These are phyloP conservation scores for Bunonema sp. DNA, from an alignment of 2,888 invertebrate species.

Conservation along the genomic window DNA sequence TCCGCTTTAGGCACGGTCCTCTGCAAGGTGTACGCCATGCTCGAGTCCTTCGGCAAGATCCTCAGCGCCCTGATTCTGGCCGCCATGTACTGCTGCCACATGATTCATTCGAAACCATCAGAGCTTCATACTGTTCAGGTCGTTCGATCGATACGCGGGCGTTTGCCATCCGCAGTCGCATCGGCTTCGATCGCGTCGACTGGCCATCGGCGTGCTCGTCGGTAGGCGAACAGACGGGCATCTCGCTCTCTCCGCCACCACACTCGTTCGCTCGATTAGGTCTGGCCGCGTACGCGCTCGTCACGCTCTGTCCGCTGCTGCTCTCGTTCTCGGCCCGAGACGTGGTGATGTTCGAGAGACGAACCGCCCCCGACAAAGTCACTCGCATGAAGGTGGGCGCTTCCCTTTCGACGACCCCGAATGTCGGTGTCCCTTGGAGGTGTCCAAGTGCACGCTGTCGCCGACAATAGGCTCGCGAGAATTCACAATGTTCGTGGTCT, in stretches of 20 bases:
- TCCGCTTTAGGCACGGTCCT: slow-evolving; percentile 28
- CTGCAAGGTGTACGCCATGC: slow-evolving; percentile 39
- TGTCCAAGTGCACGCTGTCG: too few species aligned
- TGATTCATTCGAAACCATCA: neutral
- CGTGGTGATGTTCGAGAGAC: slow-evolving; percentile 36
- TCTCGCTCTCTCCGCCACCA: neutral
- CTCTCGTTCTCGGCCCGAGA: slow-evolving; percentile 38
- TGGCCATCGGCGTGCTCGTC: slow-evolving; percentile 29
- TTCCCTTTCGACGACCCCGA: too few species aligned
- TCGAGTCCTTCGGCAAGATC: slow-evolving; percentile 41
- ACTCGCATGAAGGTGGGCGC: too few species aligned
- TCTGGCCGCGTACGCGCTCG: slow-evolving; percentile 30
- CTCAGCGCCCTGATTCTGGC: slow-evolving; percentile 35
- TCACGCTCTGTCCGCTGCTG: slow-evolving; percentile 33
- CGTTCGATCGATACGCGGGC: slow-evolving; percentile 36
- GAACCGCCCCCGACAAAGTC: slow-evolving; percentile 8
- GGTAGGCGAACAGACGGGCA: slow-evolving; percentile 10
- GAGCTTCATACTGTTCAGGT: slow-evolving; percentile 15
- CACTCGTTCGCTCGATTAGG: too few species aligned
- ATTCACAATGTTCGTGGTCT: slow-evolving; percentile 23
- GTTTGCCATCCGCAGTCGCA: slow-evolving; percentile 36
- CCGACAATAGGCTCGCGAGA: too few species aligned
- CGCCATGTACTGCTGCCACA: slow-evolving; percentile 10
- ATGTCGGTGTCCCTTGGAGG: too few species aligned
- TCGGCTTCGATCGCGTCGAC: slow-evolving; percentile 20